Percentiles rank a stretch among this genome's conserved stretches.
phyloP scores from a whole-genome alignment of 2,113 vertebrate species.

The Fregata magnificens region DNA sequence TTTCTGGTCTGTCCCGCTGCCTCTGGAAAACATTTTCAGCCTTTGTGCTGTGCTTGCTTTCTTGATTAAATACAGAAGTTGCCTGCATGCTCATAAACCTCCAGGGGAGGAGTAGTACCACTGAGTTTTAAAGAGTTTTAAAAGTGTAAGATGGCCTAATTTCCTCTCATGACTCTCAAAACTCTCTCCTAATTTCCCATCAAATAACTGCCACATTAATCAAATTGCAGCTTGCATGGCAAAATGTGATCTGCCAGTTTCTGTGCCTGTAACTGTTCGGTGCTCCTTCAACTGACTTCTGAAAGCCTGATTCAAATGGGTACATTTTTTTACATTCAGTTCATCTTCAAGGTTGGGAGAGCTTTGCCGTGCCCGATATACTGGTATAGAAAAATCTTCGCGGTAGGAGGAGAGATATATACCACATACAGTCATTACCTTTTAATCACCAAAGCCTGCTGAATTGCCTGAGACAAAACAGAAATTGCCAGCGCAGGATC shows the following conservation, averaged over 20 bases:
- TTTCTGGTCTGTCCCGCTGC: neutral
- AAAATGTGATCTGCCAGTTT: neutral
- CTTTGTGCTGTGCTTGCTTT: neutral
- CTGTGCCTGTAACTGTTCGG: neutral
- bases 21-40: neutral
- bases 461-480: neutral
- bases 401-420: neutral
- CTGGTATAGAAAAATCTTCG: neutral
- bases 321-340: neutral
- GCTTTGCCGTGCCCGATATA: neutral
- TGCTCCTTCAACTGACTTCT: neutral
- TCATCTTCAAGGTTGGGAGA: neutral
- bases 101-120: neutral
- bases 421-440: neutral
- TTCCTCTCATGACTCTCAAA: neutral
- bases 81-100: neutral
- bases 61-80: slow-evolving; percentile 4
- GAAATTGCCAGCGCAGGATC: neutral
- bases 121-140: neutral
- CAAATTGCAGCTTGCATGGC: neutral
- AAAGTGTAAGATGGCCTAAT: neutral
- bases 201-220: neutral
- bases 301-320: neutral
- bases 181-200: neutral
- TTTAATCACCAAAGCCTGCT: neutral